phyloP scores from a whole-genome alignment of 2,113 vertebrate species.

The Takifugu flavidus region DNA sequence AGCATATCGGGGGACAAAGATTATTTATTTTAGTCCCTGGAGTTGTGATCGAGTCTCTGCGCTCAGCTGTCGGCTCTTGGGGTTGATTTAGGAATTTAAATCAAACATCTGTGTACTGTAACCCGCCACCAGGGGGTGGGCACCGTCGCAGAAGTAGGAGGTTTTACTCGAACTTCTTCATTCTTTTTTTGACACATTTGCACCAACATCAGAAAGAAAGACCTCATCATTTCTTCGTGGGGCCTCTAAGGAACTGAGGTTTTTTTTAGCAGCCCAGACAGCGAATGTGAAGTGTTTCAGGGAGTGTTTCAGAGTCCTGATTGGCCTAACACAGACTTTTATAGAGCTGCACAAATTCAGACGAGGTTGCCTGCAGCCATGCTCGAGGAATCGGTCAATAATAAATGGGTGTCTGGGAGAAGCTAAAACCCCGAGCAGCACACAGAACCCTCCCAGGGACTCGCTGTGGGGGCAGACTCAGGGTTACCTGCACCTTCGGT shows the following conservation, averaged over 20 bases:
- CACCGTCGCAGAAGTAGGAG: too few relatives aligned
- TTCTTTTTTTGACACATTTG: too few relatives aligned
- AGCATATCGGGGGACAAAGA: neutral
- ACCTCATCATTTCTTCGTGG: neutral
- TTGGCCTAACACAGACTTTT: conserved; percentile 21
- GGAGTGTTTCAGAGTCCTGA: conserved; percentile 38
- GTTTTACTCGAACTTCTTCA: too few relatives aligned
- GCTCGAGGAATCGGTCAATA: conserved; percentile 49
- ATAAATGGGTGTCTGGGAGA: conserved; percentile 40
- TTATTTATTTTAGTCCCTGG: neutral
- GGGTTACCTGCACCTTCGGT: conserved; percentile 21
- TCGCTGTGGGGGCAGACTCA: conserved; percentile 20
- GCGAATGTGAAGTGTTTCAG: conserved; percentile 31
- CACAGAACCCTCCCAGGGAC: conserved; percentile 3
- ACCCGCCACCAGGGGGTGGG: too few relatives aligned
- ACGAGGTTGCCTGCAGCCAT: conserved; percentile 20
- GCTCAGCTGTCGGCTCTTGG: too few relatives aligned
- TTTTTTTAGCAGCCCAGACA: conserved; percentile 9
- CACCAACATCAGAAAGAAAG: too few relatives aligned
- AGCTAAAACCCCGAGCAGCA: conserved; percentile 28
- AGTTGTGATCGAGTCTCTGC: too few relatives aligned
- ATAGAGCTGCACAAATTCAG: conserved; percentile 43
- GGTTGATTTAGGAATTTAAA: too few relatives aligned
- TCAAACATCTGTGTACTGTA: too few relatives aligned
- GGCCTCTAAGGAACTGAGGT: conserved; percentile 15